Evolutionary conservation across 2,797 vertebrate genomes (phyloP).

Genomic region (Sparidentex hasta): DNA sequence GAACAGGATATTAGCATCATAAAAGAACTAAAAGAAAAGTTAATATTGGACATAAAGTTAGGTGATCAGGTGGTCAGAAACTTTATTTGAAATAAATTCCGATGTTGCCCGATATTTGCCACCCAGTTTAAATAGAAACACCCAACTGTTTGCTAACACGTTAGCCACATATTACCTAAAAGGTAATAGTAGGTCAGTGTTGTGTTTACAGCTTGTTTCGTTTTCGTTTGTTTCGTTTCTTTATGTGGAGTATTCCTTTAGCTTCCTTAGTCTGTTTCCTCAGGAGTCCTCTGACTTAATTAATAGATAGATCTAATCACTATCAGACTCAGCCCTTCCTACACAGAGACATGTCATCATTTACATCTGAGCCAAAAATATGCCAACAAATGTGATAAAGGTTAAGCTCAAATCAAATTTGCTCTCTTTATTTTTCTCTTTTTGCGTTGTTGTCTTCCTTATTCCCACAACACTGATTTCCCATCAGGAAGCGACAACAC

Average conservation of each 20-base stretch:
- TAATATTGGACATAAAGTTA: not conserved
- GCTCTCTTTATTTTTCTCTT: not conserved
- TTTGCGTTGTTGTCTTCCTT: constrained; percentile 2
- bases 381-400: not conserved
- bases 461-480: constrained; percentile 23
- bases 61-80: no score
- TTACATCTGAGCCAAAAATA: not conserved
- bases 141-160: no score
- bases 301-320: not conserved
- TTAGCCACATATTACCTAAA: no score
- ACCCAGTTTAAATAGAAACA: no score
- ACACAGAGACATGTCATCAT: not conserved
- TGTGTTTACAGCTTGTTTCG: not conserved
- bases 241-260: not conserved
- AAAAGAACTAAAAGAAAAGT: constrained; percentile 4
- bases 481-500: not conserved
- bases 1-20: not conserved
- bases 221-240: not conserved
- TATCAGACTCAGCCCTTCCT: not conserved
- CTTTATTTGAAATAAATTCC: no score
- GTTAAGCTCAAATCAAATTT: not conserved
- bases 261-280: not conserved
- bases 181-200: not conserved
- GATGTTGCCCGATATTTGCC: no score
- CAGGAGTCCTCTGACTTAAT: not conserved